Evolutionary conservation across 2,113 vertebrate species (phyloP).

Genomic region (Sus scrofa): T2T-Sscrofa CM000826.6:96956501-96957000

Average conservation of each 20-base stretch:
- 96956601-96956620: conserved; percentile 36
- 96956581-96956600: neutral
- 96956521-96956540: conserved; percentile 38
- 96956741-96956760: conserved; percentile 70
- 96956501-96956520: conserved; percentile 45
- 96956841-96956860: conserved; percentile 67
- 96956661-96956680: conserved; percentile 26
- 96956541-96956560: conserved; percentile 17
- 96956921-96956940: conserved; percentile 76
- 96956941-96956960: neutral
- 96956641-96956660: conserved; percentile 22
- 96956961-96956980: neutral
- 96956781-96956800: neutral
- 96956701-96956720: conserved; percentile 58
- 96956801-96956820: neutral
- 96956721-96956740: conserved; percentile 54
- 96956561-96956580: neutral
- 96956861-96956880: conserved; percentile 70
- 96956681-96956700: conserved; percentile 44
- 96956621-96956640: conserved; percentile 73
- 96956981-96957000: neutral
- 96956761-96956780: conserved; percentile 57
- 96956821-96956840: conserved; percentile 14
- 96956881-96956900: conserved; percentile 78
- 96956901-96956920: conserved; percentile 71